Evolutionary conservation across 2,888 invertebrate species (phyloP), one percentile per base, ranked within the genome.

Genomic region (Lithosia quadra): DNA sequence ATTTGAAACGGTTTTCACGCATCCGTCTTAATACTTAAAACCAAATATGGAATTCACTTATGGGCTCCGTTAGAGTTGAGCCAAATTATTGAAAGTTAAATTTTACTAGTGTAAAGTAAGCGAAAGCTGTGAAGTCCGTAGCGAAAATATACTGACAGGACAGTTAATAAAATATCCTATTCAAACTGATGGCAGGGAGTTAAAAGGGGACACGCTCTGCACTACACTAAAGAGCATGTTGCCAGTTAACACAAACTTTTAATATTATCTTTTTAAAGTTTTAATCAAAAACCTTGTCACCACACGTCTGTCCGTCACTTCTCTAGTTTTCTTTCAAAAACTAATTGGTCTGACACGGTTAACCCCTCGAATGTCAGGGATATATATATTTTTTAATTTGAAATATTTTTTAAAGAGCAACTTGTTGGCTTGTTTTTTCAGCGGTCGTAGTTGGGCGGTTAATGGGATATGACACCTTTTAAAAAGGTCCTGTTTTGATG

Each of bases 321-420:
- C 85, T 86, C 85, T 85, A 86, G 86, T 85, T 89, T 88, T 91
- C 92, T 91, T 93, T 93, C 91, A 91, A 86, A 78, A 87, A 92
- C 94, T 94, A 94, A 94, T 94, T 94, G 94, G 91, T 93, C 87
- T 93, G 93, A 92, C 94, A 90, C 85, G 83, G 85, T 80, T 85
- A 87, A 89, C 88, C 91, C 90, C 88, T 85, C 87, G 77, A 84
- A 78, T 83, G 83, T 78, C 79, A 82, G 76, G 81, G 81, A 79
- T 80, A 83, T 78, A 72, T 80, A 85, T 86, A 49, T 90, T 91
- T 91, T 90, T 87, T 84, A 86, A 87, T 87, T 87, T 86, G 82
- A 87, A 85, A 84, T 84, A 82, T 84, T 84, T 89, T 89, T 87
- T 81, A 77, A 80, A 86, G 86, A 87, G 84, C 79, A 82, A 82